Percentiles rank a stretch among this genome's conserved stretches.
These are phyloP conservation scores for Hemitrygon akajei DNA, from an alignment of 2,797 vertebrate species.

Conservation along the genomic window DNA sequence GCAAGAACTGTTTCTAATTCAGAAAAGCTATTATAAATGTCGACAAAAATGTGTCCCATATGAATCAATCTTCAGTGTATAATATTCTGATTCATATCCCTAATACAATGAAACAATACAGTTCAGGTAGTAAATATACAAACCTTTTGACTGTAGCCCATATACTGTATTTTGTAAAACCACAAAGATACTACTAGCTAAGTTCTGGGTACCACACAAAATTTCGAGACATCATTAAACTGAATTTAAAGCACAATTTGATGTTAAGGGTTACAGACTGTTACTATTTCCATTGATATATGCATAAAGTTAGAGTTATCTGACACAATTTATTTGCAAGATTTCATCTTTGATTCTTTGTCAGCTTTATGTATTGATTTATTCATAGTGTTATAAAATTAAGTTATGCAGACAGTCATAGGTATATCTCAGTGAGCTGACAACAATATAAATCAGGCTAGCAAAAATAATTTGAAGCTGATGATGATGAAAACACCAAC, in stretches of 20 bases:
- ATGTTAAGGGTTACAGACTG: not conserved
- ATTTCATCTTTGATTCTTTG: not conserved
- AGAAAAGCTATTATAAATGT: too few species aligned
- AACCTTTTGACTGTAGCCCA: not conserved
- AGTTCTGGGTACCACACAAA: not conserved
- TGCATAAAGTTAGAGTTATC: not conserved
- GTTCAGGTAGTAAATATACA: too few species aligned
- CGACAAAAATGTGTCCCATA: too few species aligned
- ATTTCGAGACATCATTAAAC: not conserved
- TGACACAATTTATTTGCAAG: not conserved
- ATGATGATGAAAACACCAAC: not conserved
- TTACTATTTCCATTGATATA: not conserved
- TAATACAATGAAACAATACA: not conserved
- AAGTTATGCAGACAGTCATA: not conserved
- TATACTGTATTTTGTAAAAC: not conserved
- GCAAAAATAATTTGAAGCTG: not conserved
- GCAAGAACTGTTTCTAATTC: too few species aligned
- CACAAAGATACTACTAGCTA: not conserved
- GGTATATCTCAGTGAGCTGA: not conserved
- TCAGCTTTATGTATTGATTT: not conserved
- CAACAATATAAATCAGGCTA: constrained; percentile 7
- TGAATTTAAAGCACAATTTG: not conserved
- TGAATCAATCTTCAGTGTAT: too few species aligned
- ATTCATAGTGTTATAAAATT: not conserved
- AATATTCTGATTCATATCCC: not conserved